Evolutionary conservation across 2,888 invertebrate species (phyloP), one percentile per base, ranked within the genome.

Genomic region (Lamellibrachia columna): DNA sequence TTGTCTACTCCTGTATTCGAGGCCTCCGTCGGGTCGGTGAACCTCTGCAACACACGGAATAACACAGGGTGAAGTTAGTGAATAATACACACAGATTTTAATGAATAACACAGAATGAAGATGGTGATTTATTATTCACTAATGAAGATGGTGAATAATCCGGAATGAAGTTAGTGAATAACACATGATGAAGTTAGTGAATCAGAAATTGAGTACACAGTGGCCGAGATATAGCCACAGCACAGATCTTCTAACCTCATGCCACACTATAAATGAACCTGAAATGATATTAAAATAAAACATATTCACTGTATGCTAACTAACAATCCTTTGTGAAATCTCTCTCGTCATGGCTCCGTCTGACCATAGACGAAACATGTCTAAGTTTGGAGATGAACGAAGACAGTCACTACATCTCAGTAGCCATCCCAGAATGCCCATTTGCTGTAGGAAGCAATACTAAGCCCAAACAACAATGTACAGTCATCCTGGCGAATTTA

Each of bases 371-470:
- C 40, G 40, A 40, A 40, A 40, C 40, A 40, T 3, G 9, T 55
- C 3, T 75, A 40, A 40, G 75, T 75, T 22, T 75, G 75, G 75
- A 75, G 75, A 75, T 15, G 75, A 75, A 75, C 75, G 75, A 75
- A 75, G 75, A 75, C 75, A 75, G 22, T n/a, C 75, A 75, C 75
- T 75, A 75, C 75, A 22, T 75, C 75, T 75, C 75, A 75, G 75
- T 22, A 2, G 22, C 75, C 75, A 22, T 75, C 75, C 75, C 75
- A 75, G 75, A 75, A 75, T 75, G n/a, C 75, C 75, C 75, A 75
- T 75, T 75, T 75, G n/a, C 75, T 75, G 22, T 75, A 22, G 75
- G 75, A 75, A 75, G 75, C 15, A 75, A 75, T n/a, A 22, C 75
- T 75, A 22, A n/a, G 22, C 75, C 75, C 75, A 75, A 75, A 75